Evolutionary conservation across 2,888 invertebrate genomes (phyloP), one percentile per base, ranked within the genome.

Genomic region (Pedicia rivosa): DNA sequence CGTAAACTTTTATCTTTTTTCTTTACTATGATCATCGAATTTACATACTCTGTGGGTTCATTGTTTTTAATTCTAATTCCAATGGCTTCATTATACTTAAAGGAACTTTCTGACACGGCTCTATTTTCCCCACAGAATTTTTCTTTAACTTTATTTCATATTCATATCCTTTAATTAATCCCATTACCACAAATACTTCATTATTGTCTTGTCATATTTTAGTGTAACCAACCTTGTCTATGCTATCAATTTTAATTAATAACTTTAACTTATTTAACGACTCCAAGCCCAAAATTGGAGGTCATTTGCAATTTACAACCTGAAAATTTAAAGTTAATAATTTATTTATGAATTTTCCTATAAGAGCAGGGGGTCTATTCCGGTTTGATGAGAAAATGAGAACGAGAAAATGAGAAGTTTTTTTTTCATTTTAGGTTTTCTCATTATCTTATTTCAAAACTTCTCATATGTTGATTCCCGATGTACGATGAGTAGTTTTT

Each of bases 311-410:
- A 8, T 29, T 29, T 14, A 15, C 29, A 29, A 29, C 29, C 16
- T 15, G 29, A 29, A 29, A 29, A 14, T 29, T 29, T 14, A 29
- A n/a, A n/a, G n/a, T n/a, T n/a, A n/a, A n/a, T n/a, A n/a, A n/a
- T n/a, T n/a, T n/a, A n/a, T n/a, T n/a, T n/a, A n/a, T n/a, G n/a
- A n/a, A n/a, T n/a, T n/a, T n/a, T n/a, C n/a, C n/a, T n/a, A n/a
- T n/a, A n/a, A n/a, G n/a, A n/a, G n/a, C n/a, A n/a, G n/a, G n/a
- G n/a, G n/a, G n/a, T n/a, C n/a, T n/a, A n/a, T n/a, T n/a, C n/a
- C n/a, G n/a, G n/a, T n/a, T n/a, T n/a, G n/a, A n/a, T n/a, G n/a
- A n/a, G n/a, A n/a, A n/a, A n/a, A n/a, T n/a, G n/a, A n/a, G n/a
- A n/a, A n/a, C n/a, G n/a, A n/a, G n/a, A n/a, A n/a, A n/a, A n/a